Conservation (phyloP, 2,888 invertebrate species). For the Agrenia bidenticulata region DNA sequence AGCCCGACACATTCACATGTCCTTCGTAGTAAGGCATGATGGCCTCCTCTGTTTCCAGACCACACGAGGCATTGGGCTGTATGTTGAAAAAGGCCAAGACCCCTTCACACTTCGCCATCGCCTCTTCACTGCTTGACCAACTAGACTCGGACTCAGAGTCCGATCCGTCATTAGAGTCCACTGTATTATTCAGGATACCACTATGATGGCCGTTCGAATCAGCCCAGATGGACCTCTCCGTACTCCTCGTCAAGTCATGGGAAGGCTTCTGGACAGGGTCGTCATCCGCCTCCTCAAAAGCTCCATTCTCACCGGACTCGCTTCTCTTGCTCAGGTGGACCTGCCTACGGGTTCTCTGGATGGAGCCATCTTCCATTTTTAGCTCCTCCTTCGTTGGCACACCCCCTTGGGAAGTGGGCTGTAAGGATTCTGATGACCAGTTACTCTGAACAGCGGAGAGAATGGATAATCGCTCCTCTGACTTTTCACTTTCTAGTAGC, state of each 20-base stretch:
- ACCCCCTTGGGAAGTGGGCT: too few relatives aligned
- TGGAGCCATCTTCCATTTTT: slow-evolving; percentile 24
- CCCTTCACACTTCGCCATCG: slow-evolving; percentile 71
- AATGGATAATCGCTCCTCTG: too few relatives aligned
- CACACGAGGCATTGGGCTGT: slow-evolving; percentile 28
- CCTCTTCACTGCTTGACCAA: slow-evolving; percentile 77
- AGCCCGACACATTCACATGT: slow-evolving; percentile 64
- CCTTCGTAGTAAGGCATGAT: slow-evolving; percentile 24
- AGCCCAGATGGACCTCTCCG: slow-evolving; percentile 33
- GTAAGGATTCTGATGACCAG: too few relatives aligned
- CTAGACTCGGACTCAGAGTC: slow-evolving; percentile 80
- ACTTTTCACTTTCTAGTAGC: slow-evolving; percentile 22
- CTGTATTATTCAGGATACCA: slow-evolving; percentile 62
- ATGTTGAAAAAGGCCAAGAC: slow-evolving; percentile 62
- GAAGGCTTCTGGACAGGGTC: neutral
- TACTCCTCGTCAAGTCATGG: slow-evolving; percentile 5
- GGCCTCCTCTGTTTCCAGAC: slow-evolving; percentile 13
- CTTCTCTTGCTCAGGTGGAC: slow-evolving; percentile 35
- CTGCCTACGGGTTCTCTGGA: slow-evolving; percentile 17
- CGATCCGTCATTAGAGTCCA: slow-evolving; percentile 67
- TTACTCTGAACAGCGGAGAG: too few relatives aligned
- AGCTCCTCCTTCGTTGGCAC: too few relatives aligned
- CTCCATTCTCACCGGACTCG: slow-evolving; percentile 51
- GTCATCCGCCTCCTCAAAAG: slow-evolving; percentile 33
- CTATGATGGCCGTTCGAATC: slow-evolving; percentile 67